Evolutionary conservation across 2,113 vertebrate genomes (phyloP).

Genomic region (Bubalus kerabau): DNA sequence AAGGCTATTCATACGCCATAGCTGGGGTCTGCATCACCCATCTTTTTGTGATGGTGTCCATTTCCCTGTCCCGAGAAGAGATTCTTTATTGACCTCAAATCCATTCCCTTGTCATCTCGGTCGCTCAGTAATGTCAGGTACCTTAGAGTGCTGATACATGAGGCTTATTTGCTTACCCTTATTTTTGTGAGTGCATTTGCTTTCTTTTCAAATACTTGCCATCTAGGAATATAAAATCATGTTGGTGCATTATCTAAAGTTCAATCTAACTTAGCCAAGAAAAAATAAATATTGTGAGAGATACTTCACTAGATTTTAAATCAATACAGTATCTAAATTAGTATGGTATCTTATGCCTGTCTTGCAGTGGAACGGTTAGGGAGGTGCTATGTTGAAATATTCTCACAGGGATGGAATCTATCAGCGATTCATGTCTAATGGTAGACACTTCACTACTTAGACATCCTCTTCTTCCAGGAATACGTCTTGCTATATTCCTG

Average conservation of each 20-base stretch:
- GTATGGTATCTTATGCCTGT: neutral
- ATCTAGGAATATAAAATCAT: neutral
- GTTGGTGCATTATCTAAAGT: neutral
- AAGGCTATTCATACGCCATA: neutral
- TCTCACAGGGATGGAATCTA: neutral
- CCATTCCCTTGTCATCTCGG: neutral
- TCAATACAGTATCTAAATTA: neutral
- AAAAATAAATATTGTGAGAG: neutral
- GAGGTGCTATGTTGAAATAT: neutral
- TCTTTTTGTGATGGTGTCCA: neutral
- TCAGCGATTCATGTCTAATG: neutral
- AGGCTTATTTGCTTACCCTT: neutral
- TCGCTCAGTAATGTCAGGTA: neutral
- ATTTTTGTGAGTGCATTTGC: neutral
- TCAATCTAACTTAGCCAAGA: neutral
- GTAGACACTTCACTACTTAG: neutral
- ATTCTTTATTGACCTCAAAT: neutral
- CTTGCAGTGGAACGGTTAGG: too few relatives aligned
- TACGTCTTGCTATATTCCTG: neutral
- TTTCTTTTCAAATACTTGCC: neutral
- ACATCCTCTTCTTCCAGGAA: neutral
- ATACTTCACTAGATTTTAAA: neutral
- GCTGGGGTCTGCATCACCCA: neutral
- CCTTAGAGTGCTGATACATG: neutral
- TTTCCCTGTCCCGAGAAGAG: neutral